Evolutionary conservation across 2,888 invertebrate species (phyloP), one percentile per base, ranked within the genome.

Genomic region (Fragum whitleyi): DNA sequence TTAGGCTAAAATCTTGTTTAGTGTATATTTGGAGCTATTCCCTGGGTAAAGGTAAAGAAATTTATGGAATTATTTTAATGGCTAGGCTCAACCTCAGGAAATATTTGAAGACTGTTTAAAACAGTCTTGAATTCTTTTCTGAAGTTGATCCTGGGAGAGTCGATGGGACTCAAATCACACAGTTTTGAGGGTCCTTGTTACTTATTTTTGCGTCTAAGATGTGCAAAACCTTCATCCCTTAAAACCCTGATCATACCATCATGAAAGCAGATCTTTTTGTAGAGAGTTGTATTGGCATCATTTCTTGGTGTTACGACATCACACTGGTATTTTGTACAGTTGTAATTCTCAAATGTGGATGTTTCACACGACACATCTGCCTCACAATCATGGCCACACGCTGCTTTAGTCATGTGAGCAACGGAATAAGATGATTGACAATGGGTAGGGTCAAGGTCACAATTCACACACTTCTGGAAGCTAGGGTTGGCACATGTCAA

Each of bases 321-420:
- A 70, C 70, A 70, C 39, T 70, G 55, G 16, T 55, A 70, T 16
- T 19, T n/a, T 21, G 57, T 21, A 70, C 70, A 70, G 3, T 6
- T 55, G n/a, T 11, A 3, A 21, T 55, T 21, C 1, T 1, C 9
- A n/a, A 55, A 57, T 11, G n/a, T 23, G 1, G 28, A 29, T 7
- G 55, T 32, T 14, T 70, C 70, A 55, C 70, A 70, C 3, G 32
- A 14, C 6, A 53, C 11, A 11, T 29, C 55, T 23, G 19, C 0
- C 1, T 1, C n/a, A 70, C 70, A 70, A 36, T 70, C 21, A 11
- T 16, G 21, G 7, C 21, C 2, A 16, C 70, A 70, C 3, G 2
- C 14, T 1, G 1, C 6, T 57, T 6, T 32, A 6, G 29, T 6
- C 14, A 21, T n/a, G 9, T 14, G 3, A 6, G 14, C 23, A 14